Base-by-base conservation (phyloP, 1,140 invertebrate genomes). In the Drosophila sucinea region DNA sequence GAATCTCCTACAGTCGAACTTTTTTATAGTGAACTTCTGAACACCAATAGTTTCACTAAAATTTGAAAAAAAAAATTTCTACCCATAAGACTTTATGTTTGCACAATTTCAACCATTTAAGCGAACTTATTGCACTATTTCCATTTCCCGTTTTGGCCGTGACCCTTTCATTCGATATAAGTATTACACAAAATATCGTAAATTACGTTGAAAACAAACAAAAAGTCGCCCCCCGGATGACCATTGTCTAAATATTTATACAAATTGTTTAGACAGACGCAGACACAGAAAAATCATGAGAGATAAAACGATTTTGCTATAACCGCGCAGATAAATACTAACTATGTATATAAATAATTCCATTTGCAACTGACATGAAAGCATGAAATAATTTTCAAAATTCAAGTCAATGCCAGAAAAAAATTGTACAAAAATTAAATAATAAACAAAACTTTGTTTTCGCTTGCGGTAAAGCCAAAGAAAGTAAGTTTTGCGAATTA, bases 401-500 rank as follows among this genome's bases (percentile, higher is more conserved):
- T 69, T 69, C 5, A 44, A 41, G 23, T 8, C 5, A 63, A 54
- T 29, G 41, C 2, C 70, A 71, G 10, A 10, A 17, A 47, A 51
- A 27, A 10, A 38, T 38, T 38, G 1, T 51, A 27, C 27, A 23
- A 25, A 47, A 47, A 47, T 23, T 7, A 7, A 2, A 23, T 7
- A 7, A 23, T 7, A 27, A 66, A 27, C 61, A 66, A 66, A 29
- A 68, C n/a, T 0, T 1, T 8, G 41, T 35, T n/a, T 41, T 17
- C 63, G 35, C 51, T 8, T 58, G 41, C 54, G 70, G 25, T 77
- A 61, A 40, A 71, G 74, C 47, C 67, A 60, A 27, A 77, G 32
- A 70, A 77, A 57, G 74, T 77, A 67, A 77, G 74, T 77, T 17
- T 23, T 70, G 17, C 7, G 17, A 38, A 11, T 10, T 2, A 11